Evolutionary conservation across 2,888 invertebrate genomes (phyloP).

Genomic region (Orthosia cruda): DNA sequence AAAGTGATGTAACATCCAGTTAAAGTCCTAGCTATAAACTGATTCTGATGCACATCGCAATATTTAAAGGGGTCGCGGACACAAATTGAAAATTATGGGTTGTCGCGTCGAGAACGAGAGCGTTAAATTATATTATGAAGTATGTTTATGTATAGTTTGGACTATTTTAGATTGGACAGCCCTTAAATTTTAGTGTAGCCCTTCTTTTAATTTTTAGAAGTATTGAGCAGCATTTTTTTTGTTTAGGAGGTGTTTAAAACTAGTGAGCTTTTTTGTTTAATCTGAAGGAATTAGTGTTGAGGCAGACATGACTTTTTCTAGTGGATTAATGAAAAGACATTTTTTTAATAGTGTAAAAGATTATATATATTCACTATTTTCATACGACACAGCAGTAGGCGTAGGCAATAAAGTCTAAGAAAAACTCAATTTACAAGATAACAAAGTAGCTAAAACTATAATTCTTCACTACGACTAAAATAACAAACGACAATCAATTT

Average conservation of each 20-base stretch:
- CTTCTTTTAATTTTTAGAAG: constrained; percentile 39
- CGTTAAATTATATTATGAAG: constrained; percentile 77
- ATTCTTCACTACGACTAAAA: constrained; percentile 7
- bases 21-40: constrained; percentile 77
- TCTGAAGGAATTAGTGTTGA: neutral
- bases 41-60: constrained; percentile 78
- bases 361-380: neutral
- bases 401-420: neutral
- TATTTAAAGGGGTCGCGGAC: constrained; percentile 85
- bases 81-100: constrained; percentile 90
- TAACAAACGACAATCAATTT: constrained; percentile 18
- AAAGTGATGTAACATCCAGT: constrained; percentile 61
- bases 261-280: neutral
- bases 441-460: constrained; percentile 22
- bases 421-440: constrained; percentile 11
- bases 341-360: neutral
- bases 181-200: constrained; percentile 36
- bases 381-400: neutral
- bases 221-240: constrained; percentile 3
- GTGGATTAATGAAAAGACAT: neutral
- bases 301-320: neutral
- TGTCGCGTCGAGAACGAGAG: constrained; percentile 83
- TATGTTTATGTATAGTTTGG: constrained; percentile 71
- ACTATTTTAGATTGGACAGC: constrained; percentile 59
- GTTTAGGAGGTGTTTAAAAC: neutral